Evolutionary conservation across 2,797 vertebrate genomes (phyloP).

Genomic region (Poeciliopsis turneri): DNA sequence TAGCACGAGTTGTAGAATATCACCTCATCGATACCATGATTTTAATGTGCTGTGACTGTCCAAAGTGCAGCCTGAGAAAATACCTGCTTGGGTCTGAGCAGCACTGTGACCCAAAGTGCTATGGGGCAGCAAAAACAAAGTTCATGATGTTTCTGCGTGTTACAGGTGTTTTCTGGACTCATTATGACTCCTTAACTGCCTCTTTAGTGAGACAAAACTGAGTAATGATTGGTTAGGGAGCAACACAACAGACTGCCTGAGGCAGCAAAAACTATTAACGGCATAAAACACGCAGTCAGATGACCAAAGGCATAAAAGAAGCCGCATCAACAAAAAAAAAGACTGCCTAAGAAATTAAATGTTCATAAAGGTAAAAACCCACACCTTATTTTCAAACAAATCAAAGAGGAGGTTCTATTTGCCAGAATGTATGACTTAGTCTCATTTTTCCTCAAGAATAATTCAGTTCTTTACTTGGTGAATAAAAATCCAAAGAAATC

Average conservation of each 20-base stretch:
- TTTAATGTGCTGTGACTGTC: slow-evolving; percentile 1
- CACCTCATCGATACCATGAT: slow-evolving; percentile 7
- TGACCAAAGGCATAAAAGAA: background rate
- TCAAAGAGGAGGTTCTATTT: background rate
- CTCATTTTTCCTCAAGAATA: background rate
- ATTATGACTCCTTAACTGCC: background rate
- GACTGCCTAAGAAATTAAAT: background rate
- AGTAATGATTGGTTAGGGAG: slow-evolving; percentile 23
- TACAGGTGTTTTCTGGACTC: background rate
- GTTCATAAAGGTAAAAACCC: background rate
- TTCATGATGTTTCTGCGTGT: background rate
- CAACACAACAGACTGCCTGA: background rate
- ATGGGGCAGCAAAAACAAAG: background rate
- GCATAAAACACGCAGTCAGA: background rate
- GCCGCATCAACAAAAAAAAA: background rate
- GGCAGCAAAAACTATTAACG: background rate
- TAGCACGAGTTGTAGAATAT: background rate
- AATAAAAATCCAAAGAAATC: background rate
- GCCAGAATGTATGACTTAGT: background rate
- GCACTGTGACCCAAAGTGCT: background rate
- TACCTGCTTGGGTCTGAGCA: background rate
- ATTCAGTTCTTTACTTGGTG: background rate
- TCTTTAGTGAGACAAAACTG: slow-evolving; percentile 4
- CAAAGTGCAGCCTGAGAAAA: background rate
- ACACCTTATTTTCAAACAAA: background rate